Evolutionary conservation across 2,113 vertebrate species (phyloP).

Genomic region (Eptesicus fuscus): DNA sequence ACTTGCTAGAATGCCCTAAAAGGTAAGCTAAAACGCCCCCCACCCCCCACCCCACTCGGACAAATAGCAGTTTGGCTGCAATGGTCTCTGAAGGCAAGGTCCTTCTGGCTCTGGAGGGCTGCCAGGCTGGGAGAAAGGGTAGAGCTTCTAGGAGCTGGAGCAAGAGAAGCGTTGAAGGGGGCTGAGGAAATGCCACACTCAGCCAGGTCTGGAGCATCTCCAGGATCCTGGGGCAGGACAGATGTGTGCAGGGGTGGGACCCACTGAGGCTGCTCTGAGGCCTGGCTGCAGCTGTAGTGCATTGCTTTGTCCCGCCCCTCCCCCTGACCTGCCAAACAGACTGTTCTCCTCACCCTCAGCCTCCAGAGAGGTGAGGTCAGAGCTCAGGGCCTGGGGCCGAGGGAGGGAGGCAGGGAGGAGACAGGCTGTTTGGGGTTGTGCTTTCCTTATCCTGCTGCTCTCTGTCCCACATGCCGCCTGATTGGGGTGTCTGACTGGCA

Average conservation of each 20-base stretch:
- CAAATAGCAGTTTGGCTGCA: neutral
- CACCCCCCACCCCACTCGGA: neutral
- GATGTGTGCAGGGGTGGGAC: neutral
- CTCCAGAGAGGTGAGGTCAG: slow-evolving; percentile 57
- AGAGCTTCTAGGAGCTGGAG: neutral
- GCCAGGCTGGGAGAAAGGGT: neutral
- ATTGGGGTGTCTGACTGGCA: neutral
- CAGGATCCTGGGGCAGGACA: neutral
- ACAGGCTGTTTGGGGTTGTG: neutral
- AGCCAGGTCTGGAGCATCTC: neutral
- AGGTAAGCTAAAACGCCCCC: neutral
- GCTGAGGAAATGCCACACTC: neutral
- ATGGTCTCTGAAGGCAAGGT: neutral
- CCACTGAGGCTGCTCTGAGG: neutral
- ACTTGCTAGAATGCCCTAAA: neutral
- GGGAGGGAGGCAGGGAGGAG: neutral
- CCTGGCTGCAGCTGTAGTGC: neutral
- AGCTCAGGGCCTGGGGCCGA: neutral
- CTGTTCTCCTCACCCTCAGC: slow-evolving; percentile 38
- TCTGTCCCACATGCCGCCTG: neutral
- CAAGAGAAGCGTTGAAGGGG: neutral
- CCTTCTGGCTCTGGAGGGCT: neutral
- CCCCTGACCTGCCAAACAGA: slow-evolving; percentile 29
- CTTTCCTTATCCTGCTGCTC: neutral
- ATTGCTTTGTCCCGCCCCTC: neutral